A percentile compares a stretch with the other conserved stretches of the same genome.
Evolutionary conservation across 2,797 vertebrate species (phyloP).

Genomic region (Podargus strigoides): DNA sequence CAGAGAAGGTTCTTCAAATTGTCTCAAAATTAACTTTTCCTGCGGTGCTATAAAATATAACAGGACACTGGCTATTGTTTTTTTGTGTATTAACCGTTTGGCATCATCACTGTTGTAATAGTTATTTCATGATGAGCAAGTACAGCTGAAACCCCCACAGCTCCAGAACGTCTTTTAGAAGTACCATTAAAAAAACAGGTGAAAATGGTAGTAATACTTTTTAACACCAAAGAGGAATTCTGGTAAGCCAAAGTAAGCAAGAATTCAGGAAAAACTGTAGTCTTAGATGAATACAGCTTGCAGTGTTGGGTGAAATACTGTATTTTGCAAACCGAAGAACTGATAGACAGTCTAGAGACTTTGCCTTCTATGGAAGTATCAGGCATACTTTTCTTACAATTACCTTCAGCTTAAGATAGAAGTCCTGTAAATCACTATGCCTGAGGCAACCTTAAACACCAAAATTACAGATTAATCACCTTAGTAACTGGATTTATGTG

Average conservation of each 20-base stretch:
- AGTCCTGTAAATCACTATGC: not conserved
- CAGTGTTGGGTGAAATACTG: not conserved
- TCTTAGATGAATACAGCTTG: not conserved
- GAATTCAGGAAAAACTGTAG: not conserved
- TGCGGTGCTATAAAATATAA: not conserved
- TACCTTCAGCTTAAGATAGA: conserved; percentile 12
- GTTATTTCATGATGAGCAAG: not conserved
- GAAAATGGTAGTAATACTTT: not conserved
- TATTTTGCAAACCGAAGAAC: not conserved
- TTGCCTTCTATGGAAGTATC: not conserved
- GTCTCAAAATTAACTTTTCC: not conserved
- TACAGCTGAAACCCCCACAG: not conserved
- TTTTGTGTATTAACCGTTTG: not conserved
- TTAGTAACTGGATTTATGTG: conserved; percentile 5
- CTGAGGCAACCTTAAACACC: not conserved
- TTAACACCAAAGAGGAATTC: not conserved
- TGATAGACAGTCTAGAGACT: not conserved
- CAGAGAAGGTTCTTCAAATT: not conserved
- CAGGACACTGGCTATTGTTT: not conserved
- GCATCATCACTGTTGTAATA: not conserved
- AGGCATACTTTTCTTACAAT: not conserved
- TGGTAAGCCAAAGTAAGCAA: not conserved
- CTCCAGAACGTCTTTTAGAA: not conserved
- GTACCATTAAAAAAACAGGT: not conserved
- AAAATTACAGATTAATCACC: not conserved